phyloP scores from a whole-genome alignment of 1,140 invertebrate species.

The Periplaneta americana region DNA sequence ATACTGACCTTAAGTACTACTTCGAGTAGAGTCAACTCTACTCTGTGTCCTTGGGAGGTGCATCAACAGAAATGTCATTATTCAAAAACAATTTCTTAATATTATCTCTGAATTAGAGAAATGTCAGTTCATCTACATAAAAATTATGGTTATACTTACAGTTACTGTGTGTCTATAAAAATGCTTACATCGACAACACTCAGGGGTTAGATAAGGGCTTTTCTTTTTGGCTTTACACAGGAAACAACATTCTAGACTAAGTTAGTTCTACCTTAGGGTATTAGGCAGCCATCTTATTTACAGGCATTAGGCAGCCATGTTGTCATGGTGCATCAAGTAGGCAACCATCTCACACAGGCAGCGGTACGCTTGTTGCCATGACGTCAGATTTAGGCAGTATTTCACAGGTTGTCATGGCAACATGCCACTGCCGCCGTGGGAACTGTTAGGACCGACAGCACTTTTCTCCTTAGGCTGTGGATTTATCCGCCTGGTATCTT shows the following conservation, averaged over 20 bases:
- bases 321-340: not conserved
- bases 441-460: not conserved
- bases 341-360: not conserved
- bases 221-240: not conserved
- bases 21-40: not conserved
- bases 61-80: slow-evolving; percentile 19
- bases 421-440: not conserved
- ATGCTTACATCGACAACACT: slow-evolving; percentile 1
- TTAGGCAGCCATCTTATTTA: not conserved
- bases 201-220: slow-evolving; percentile 1
- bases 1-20: not conserved
- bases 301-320: slow-evolving; percentile 10
- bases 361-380: not conserved
- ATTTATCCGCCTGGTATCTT: slow-evolving; percentile 39
- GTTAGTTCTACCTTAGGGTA: not conserved
- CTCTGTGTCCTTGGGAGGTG: slow-evolving; percentile 10
- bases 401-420: slow-evolving; percentile 2
- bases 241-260: slow-evolving; percentile 1
- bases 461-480: slow-evolving; percentile 8
- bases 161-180: not conserved
- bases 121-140: not conserved
- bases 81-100: not conserved
- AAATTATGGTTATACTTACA: not conserved
- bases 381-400: not conserved
- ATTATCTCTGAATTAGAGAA: not conserved